Evolutionary conservation across 2,113 vertebrate species (phyloP).

Genomic region (Oxyruncus cristatus): DNA sequence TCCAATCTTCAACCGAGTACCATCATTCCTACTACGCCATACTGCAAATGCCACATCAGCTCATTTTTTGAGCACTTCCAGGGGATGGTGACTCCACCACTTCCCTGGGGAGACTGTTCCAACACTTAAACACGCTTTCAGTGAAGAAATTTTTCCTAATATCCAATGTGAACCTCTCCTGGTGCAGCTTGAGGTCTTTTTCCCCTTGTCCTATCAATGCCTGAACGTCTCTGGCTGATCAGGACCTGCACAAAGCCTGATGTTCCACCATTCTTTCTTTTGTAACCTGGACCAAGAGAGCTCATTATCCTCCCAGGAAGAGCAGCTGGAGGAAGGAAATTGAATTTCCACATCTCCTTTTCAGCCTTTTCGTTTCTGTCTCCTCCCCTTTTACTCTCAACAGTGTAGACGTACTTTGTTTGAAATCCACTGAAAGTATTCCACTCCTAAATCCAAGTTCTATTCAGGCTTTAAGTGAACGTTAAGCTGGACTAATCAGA

Average conservation of each 20-base stretch:
- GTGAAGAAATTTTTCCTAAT: neutral
- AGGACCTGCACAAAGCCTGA: neutral
- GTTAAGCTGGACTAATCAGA: neutral
- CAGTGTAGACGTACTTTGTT: neutral
- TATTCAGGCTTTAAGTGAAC: neutral
- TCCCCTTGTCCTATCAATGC: neutral
- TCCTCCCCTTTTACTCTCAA: neutral
- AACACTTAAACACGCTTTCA: too few relatives aligned
- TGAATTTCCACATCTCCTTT: neutral
- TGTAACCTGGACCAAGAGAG: neutral
- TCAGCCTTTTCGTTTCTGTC: neutral
- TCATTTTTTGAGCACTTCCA: neutral
- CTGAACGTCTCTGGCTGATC: accelerated
- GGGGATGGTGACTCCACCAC: neutral
- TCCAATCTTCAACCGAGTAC: neutral
- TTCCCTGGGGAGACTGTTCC: neutral
- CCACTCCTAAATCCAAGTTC: neutral
- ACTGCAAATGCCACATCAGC: neutral
- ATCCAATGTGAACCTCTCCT: neutral
- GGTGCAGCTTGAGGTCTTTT: accelerated
- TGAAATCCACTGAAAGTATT: neutral
- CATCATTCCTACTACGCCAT: neutral
- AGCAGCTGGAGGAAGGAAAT: neutral
- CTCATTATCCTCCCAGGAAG: accelerated
- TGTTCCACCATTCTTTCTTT: neutral